These are phyloP conservation scores for Toxotes lorentzi DNA, from an alignment of 2,797 vertebrate genomes.

Conservation along the genomic window DNA sequence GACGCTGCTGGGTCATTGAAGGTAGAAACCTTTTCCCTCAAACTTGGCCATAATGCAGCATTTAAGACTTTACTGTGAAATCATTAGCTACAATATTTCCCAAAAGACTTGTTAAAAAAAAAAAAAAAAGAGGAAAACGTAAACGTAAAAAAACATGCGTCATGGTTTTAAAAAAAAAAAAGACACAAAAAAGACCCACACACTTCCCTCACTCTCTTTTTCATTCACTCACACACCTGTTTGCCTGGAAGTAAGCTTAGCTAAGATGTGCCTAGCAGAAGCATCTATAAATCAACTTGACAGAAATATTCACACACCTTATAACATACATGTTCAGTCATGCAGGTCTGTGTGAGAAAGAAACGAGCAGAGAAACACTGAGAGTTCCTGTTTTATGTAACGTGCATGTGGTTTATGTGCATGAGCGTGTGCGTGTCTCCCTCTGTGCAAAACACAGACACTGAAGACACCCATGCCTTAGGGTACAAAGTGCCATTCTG, in stretches of 20 bases:
- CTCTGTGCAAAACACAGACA: slow-evolving; percentile 4
- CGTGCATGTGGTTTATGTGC: slow-evolving; percentile 8
- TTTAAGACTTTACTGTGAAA: neutral
- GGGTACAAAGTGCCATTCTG: slow-evolving; percentile 48
- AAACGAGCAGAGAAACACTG: slow-evolving; percentile 6
- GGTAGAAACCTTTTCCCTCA: neutral
- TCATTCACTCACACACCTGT: slow-evolving; percentile 37
- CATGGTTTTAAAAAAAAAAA: neutral
- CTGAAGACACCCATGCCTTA: slow-evolving; percentile 48
- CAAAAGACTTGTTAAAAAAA: neutral
- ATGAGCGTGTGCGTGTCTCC: slow-evolving; percentile 7
- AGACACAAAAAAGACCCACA: neutral
- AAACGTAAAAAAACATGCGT: neutral
- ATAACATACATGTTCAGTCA: slow-evolving; percentile 61
- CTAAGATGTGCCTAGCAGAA: slow-evolving; percentile 32
- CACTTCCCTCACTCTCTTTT: neutral
- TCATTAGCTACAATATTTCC: neutral
- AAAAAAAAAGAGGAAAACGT: too few species aligned
- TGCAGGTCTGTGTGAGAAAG: slow-evolving; percentile 31
- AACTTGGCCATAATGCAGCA: neutral
- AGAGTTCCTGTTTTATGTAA: neutral
- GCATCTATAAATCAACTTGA: slow-evolving; percentile 59
- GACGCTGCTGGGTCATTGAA: neutral
- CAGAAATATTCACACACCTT: slow-evolving; percentile 61
- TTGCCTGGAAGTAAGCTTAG: slow-evolving; percentile 39